Base-by-base conservation (phyloP, 2,888 invertebrate genomes). In the Dascillus cervinus region DNA sequence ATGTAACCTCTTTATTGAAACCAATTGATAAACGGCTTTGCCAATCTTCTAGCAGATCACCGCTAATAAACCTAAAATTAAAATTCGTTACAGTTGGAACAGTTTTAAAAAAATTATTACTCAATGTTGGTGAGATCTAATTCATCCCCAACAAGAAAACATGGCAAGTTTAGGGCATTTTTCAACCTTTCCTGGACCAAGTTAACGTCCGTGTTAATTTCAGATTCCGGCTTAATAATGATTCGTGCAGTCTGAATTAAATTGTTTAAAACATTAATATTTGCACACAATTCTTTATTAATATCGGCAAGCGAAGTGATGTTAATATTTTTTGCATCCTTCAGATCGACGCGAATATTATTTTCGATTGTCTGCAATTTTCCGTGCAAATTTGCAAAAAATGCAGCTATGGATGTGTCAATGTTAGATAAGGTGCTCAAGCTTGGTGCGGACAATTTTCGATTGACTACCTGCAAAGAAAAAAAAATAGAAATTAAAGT, bases 331-430 rank as follows among this genome's bases (percentile, higher is more conserved):
- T 34, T 44, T 8, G 22, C 26, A 10, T 24, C 20, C 4, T 22
- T 15, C 1, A 26, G 25, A 20, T 46, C 34, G 3, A 21, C 11
- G 10, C 28, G 26, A 9, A 73, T 50, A 37, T 67, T 63, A 6
- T 59, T 50, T 44, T 77, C 77, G 22, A 69, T 56, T 28, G 65
- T 66, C 52, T 77, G 76, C 22, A 77, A 53, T 3, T 64, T 49
- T 1, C 67, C 70, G 37, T 67, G 67, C 0, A 76, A 52, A 38
- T 69, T 63, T 0, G 68, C 62, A 43, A 74, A 76, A 47, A 73
- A 71, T 39, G 69, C 68, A 23, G 67, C 67, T 3, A 76, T 60
- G 8, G 52, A 45, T 25, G 26, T 29, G 24, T 52, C 48, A 13
- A 30, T 22, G n/a, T n/a, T n/a, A n/a, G n/a, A n/a, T n/a, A n/a